These are phyloP conservation scores for Phylloscopus trochiloides DNA, from an alignment of 2,113 vertebrate species.

Conservation along the genomic window DNA sequence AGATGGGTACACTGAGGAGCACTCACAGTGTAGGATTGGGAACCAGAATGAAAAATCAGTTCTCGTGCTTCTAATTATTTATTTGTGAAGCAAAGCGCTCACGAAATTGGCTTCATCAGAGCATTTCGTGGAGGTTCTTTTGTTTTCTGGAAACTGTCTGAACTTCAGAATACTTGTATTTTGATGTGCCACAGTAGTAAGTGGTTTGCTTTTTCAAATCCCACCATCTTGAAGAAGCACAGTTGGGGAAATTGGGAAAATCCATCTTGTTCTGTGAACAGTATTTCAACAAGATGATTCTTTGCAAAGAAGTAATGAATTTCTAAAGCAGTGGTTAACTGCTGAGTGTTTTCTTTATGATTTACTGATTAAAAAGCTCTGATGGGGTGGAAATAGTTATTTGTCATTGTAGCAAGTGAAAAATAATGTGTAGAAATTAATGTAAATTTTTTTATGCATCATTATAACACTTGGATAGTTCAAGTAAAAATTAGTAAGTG, in stretches of 20 bases:
- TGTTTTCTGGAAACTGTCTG: background rate
- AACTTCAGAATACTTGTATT: background rate
- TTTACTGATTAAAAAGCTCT: background rate
- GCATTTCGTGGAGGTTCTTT: background rate
- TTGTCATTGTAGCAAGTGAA: background rate
- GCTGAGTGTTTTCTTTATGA: background rate
- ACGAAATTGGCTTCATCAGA: background rate
- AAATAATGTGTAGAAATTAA: background rate
- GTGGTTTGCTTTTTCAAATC: background rate
- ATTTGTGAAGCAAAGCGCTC: background rate
- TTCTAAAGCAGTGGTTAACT: background rate
- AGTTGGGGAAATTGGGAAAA: background rate
- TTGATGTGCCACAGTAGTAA: rapidly evolving
- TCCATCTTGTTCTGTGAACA: background rate
- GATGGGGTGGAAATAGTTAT: background rate
- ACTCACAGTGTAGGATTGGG: background rate
- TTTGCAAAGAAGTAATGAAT: background rate
- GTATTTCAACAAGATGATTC: background rate
- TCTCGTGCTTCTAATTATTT: background rate
- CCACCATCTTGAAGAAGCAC: background rate
- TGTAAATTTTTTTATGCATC: background rate
- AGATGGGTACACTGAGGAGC: rapidly evolving
- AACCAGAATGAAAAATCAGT: background rate
- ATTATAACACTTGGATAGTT: background rate
- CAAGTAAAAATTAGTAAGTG: background rate